phyloP scores from a whole-genome alignment of 64 coral and sea anemone genomes.

The Pocillopora verrucosa region DNA sequence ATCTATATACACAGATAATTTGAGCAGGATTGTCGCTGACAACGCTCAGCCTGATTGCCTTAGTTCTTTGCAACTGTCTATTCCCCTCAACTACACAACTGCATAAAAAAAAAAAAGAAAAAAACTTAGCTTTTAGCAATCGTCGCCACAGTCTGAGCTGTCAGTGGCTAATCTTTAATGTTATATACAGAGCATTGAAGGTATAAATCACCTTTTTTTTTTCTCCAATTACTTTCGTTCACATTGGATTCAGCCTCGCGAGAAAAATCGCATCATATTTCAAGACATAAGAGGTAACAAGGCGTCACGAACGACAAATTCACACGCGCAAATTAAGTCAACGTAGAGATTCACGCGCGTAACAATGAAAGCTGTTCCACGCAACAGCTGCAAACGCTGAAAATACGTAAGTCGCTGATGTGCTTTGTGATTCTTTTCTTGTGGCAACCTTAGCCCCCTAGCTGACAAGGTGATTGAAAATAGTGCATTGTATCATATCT shows the following conservation, averaged over 20 bases:
- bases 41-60: constrained; percentile 31
- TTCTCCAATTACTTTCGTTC: background rate
- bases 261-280: constrained; percentile 17
- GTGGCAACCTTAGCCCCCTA: background rate
- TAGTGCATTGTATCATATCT: constrained; percentile 30
- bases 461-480: constrained; percentile 31
- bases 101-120: too few species aligned
- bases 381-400: too few species aligned
- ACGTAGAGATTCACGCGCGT: background rate
- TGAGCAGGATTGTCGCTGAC: background rate
- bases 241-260: constrained; percentile 21
- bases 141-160: background rate
- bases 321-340: background rate
- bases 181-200: constrained; percentile 16
- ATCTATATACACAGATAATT: too few species aligned
- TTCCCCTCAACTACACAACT: constrained; percentile 25
- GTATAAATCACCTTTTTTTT: constrained; percentile 53
- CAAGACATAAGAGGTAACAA: constrained; percentile 11
- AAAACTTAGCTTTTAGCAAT: background rate
- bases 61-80: constrained; percentile 44
- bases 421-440: constrained; percentile 20
- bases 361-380: too few species aligned
- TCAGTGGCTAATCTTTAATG: constrained; percentile 34
- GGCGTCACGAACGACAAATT: constrained; percentile 27
- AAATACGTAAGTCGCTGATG: background rate